Evolutionary conservation across 2,113 vertebrate genomes (phyloP), one percentile per base, ranked within the genome.

Genomic region (Leucopsar rothschildi): DNA sequence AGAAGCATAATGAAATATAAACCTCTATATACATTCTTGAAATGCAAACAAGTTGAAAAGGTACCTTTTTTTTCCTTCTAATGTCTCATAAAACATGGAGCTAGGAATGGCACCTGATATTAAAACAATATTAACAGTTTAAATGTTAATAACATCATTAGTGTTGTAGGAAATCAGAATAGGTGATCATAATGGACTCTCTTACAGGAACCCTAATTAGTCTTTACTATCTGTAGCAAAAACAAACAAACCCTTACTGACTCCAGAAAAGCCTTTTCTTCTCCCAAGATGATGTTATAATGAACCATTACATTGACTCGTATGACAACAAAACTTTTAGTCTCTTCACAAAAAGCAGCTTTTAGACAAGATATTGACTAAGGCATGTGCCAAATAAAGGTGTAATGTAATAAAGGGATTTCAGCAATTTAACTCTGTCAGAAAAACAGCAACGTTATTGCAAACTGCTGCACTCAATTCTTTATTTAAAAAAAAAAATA

Each of bases 141-240:
- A 81, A 83, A 81, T 73, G 68, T 86, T 94, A 90, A 78, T 86
- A 65, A 80, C 59, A 66, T 90, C 50, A 69, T 82, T 88, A 92
- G 47, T 2, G 0, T 73, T 52, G 72, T 60, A 92, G 71, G 49
- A 68, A 83, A 66, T 81, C 29, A 28, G 68, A 86, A 23, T n/a
- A 81, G 86, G 83, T 92, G 69, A 92, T 71, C 24, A 15, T 93
- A 93, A 95, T 83, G 72, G 47, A 68, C 39, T 52, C 22, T 88
- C 56, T 93, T 93, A 88, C 91, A 60, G 86, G 83, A 96, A 86
- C 61, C 39, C 69, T 96, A 86, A 96, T 95, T 92, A 86, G 80
- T 49, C 68, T 92, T 83, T 92, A 49, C 42, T 84, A 23, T 92
- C 91, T 75, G 72, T 73, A 86, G 37, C 60, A 88, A 81, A 93